Evolutionary conservation across 2,888 invertebrate species (phyloP), one percentile per base, ranked within the genome.

Genomic region (Dermolepida albohirtum): DNA sequence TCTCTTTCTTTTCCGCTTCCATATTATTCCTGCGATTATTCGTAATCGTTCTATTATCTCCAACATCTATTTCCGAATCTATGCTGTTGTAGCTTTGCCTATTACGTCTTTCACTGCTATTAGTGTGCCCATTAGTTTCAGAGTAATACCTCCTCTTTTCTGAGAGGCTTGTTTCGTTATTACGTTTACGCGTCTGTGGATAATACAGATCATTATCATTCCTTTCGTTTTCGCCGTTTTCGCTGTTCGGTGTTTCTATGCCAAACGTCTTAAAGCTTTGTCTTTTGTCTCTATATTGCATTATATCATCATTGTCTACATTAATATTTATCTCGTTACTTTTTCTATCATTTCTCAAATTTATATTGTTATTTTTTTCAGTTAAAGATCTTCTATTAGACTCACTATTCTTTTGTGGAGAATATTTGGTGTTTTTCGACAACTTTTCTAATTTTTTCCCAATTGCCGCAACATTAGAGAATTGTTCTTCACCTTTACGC

Each of bases 391-490:
- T 77, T 4, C 72, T 72, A 49, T 74, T 74, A 54, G 79, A 78
- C 51, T 79, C 80, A 47, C 78, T 78, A 7, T 72, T 73, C 41
- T 79, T 78, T 65, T 79, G 80, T 1, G 83, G 83, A 0, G 80
- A 78, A 69, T 79, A 83, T 73, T 83, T 83, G 55, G 80, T 80
- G 12, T 78, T 78, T 73, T 84, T 83, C 2, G 83, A 83, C 16
- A 84, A 74, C 64, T 83, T 82, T 70, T 84, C 84, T 22, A 84
- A 72, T 73, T 83, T 84, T 62, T 83, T 82, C 0, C 83, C 83
- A 10, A 84, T 77, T 59, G 83, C 84, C 1, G 82, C 83, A 2
- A 84, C 84, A 70, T 86, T 87, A 17, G 86, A 84, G 70, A 86
- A 82, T 29, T 79, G 77, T 40, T 76, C 77, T 11, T 75, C 77